Conservation (phyloP, 2,888 invertebrate species). For the Tetheella fluctuosa region DNA sequence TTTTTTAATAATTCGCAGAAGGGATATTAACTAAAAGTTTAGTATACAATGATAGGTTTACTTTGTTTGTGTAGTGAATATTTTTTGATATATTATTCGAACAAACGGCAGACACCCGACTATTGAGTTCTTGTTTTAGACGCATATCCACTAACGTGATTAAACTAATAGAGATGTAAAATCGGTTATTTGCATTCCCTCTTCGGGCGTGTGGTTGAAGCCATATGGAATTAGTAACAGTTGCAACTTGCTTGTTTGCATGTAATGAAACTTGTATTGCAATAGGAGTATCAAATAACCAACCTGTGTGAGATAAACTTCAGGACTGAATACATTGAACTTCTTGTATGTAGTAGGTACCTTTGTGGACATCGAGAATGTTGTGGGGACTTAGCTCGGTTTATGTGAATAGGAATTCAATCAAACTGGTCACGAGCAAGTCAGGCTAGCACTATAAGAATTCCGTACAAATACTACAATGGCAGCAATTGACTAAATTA, state of each 20-base stretch:
- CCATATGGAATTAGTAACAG: not conserved
- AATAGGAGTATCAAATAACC: not conserved
- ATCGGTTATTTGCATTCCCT: not conserved
- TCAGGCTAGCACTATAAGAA: not conserved
- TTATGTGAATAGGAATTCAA: slow-evolving; percentile 1
- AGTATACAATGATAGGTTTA: too few species aligned
- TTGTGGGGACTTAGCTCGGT: not conserved
- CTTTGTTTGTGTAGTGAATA: too few species aligned
- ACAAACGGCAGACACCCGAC: too few species aligned
- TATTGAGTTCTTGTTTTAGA: not conserved
- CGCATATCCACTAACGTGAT: too few species aligned
- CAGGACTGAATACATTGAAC: not conserved
- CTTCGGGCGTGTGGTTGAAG: not conserved
- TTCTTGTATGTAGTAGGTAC: not conserved
- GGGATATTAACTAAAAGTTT: too few species aligned
- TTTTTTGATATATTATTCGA: too few species aligned
- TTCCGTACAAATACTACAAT: too few species aligned
- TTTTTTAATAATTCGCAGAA: too few species aligned
- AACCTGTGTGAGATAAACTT: not conserved
- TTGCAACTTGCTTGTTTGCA: slow-evolving; percentile 1
- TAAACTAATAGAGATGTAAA: too few species aligned
- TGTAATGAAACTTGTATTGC: not conserved
- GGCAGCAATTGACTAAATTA: too few species aligned
- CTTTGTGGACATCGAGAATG: not conserved
- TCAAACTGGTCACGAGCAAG: too few species aligned